Evolutionary conservation across 2,888 invertebrate species (phyloP), one percentile per base, ranked within the genome.

Genomic region (Trichogramma evanescens): DNA sequence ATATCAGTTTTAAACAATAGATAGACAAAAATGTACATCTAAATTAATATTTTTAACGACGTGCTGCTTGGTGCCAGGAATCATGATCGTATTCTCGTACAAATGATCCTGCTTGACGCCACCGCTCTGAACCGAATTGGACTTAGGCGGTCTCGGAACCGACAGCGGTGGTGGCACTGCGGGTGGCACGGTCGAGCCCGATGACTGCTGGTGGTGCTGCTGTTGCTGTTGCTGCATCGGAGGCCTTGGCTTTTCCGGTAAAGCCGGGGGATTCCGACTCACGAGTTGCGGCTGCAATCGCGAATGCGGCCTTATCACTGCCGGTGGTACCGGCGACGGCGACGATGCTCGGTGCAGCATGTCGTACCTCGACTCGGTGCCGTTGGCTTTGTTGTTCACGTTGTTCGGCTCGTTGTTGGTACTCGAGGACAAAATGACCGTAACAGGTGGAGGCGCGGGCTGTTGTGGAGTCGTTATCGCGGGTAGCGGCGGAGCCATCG

Each of bases 61-160:
- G 63, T 77, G 76, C 58, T 77, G 74, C 54, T 70, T 74, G 48
- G 75, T 75, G 66, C 81, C 80, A 54, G 80, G 78, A 58, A 79
- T 77, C 56, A 80, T 78, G 59, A 79, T 77, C 49, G 82, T 82
- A 67, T 82, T 82, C 65, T 82, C 82, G 66, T 82, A 82, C 67
- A 80, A 81, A 46, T 81, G 82, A 63, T 81, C 81, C 56, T 74
- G 74, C 43, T 80, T 79, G 0, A 71, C 26, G 6, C 8, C 6
- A 13, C 42, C n/a, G 50, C 38, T n/a, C 10, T 65, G 56, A 13
- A 56, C 44, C 44, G 43, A 43, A 44, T 76, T 76, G 54, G 73
- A 73, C 59, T 74, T 75, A 1, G 73, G 77, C 4, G 74, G 76
- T 46, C 74, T 68, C 4, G 74, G 77, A 0, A 73, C 73, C 1